Base-by-base conservation (phyloP, 1,140 invertebrate genomes). In the Gryon sp. region DNA sequence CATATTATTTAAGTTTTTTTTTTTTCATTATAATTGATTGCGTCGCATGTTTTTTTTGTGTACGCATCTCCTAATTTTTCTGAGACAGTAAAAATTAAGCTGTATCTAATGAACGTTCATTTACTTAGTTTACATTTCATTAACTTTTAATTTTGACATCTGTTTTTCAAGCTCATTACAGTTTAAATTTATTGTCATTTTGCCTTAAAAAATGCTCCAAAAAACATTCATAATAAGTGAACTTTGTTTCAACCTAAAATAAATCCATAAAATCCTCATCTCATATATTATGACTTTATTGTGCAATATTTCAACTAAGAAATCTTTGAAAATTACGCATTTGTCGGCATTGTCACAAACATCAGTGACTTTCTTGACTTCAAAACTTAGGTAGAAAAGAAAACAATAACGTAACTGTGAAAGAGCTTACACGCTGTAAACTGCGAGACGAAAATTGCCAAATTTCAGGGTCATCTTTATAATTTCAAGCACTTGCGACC, bases 401-500 rank as follows among this genome's bases (percentile, higher is more conserved):
- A 57, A 40, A 66, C 53, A 66, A 53, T 53, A 53, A 11, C 4
- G 28, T 9, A 20, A 57, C 43, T 46, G 40, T 62, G 22, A 48
- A 48, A 19, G 28, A 62, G 12, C 30, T 60, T 59, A 55, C 50
- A 45, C 48, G 36, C 36, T 43, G 65, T 59, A 59, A 60, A 55
- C 12, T 57, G 32, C 41, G 15, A 38, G 32, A 38, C 19, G n/a
- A 36, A 46, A 43, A 36, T 18, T 15, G 4, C 52, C 26, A 30
- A 40, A 24, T 15, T n/a, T 69, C 69, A 69, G 69, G 76, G 76
- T 62, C 65, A 57, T 59, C 20, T 11, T 24, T 34, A 24, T 34
- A 69, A 53, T 60, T 65, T 59, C 48, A 36, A 65, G 52, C 32
- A 34, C 41, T 66, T 70, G 59, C n/a, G 65, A 74, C 59, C 76